A percentile compares a stretch with the other conserved stretches of the same genome.
Conservation (phyloP, 2,113 vertebrate species). For the Thunnus maccoyii region DNA sequence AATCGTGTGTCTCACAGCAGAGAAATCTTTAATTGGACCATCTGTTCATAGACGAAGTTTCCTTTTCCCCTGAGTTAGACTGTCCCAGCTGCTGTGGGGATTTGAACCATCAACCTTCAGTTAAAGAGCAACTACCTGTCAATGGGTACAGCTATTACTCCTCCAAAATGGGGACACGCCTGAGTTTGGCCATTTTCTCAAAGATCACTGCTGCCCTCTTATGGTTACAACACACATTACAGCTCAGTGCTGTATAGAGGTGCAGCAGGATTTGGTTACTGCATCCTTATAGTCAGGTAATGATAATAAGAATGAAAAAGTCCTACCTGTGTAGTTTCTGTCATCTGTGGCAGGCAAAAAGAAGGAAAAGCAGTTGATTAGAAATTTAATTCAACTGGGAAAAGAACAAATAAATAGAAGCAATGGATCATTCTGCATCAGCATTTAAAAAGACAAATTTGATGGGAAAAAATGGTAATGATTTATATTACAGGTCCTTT, state of each 20-base stretch:
- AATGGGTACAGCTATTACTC: conserved; percentile 5
- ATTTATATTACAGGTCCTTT: too few species aligned
- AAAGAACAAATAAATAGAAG: not conserved
- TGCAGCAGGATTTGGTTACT: not conserved
- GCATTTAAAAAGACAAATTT: not conserved
- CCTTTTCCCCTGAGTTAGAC: not conserved
- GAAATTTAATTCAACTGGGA: not conserved
- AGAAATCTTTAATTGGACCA: conserved; percentile 24
- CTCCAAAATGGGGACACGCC: conserved; percentile 13
- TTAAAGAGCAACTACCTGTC: not conserved
- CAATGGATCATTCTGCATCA: not conserved
- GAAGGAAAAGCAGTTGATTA: not conserved
- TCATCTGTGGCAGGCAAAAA: conserved; percentile 74
- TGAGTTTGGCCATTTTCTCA: not conserved
- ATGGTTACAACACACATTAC: conserved; percentile 13
- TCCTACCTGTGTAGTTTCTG: conserved; percentile 85
- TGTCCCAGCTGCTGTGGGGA: conserved; percentile 17
- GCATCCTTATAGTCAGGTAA: not conserved
- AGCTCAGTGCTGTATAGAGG: not conserved
- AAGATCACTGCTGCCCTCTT: conserved; percentile 65
- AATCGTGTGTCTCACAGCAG: conserved; percentile 24
- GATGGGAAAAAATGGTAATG: too few species aligned
- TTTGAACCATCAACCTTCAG: not conserved
- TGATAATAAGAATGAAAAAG: not conserved
- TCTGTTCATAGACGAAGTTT: conserved; percentile 4